A percentile compares a stretch with the other conserved stretches of the same genome.
Evolutionary conservation across 2,113 vertebrate species (phyloP).

Genomic region (Eptatretus burgeri): DNA sequence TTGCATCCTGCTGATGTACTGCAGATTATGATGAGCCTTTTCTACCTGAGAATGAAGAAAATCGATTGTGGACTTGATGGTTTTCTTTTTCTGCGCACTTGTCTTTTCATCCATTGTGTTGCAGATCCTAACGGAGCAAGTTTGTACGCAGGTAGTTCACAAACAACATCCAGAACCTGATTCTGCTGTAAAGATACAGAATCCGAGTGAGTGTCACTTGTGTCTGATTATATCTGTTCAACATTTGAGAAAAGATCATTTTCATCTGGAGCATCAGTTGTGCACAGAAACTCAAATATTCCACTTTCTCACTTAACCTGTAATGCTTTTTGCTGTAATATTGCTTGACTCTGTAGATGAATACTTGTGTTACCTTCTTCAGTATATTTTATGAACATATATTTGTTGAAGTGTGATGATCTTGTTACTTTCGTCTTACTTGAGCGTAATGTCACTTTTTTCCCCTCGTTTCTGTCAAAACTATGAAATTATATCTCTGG

Average conservation of each 20-base stretch:
- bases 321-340: conserved; percentile 13
- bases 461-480: no score
- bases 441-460: no score
- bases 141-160: conserved; percentile 93
- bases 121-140: conserved; percentile 92
- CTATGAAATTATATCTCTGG: no score
- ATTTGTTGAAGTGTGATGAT: no score
- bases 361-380: no score
- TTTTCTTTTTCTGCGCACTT: no score
- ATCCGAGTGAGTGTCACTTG: conserved; percentile 48
- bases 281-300: neutral
- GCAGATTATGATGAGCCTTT: neutral
- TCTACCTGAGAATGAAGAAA: no score
- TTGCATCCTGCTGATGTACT: neutral
- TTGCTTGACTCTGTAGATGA: conserved; percentile 7
- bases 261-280: neutral
- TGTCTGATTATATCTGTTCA: neutral
- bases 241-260: neutral
- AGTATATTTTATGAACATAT: no score
- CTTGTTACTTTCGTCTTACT: no score
- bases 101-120: neutral
- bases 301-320: conserved; percentile 9
- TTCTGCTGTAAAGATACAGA: conserved; percentile 97
- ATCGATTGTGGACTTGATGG: no score
- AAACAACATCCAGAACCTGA: conserved; percentile 91